These are phyloP conservation scores for Idaea biselata DNA, from an alignment of 2,888 invertebrate species.

Conservation along the genomic window DNA sequence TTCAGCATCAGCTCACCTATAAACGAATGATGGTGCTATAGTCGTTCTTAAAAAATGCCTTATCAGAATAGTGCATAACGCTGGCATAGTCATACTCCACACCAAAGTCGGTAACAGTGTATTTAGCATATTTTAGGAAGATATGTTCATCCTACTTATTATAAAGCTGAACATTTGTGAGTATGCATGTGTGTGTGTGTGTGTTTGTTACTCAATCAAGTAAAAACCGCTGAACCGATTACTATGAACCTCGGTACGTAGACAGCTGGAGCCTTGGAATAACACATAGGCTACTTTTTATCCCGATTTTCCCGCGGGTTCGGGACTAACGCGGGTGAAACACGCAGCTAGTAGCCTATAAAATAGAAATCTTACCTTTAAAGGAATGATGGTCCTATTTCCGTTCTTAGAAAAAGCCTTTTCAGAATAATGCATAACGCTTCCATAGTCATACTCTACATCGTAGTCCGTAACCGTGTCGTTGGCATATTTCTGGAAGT, in stretches of 20 bases:
- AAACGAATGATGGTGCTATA: slow-evolving; percentile 83
- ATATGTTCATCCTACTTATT: slow-evolving; percentile 81
- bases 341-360: too few species aligned
- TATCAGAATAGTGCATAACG: slow-evolving; percentile 86
- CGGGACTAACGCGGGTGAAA: too few species aligned
- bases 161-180: too few species aligned
- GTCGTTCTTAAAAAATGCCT: slow-evolving; percentile 85
- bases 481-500: slow-evolving; percentile 85
- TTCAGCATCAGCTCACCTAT: slow-evolving; percentile 41
- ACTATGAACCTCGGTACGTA: too few species aligned
- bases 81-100: slow-evolving; percentile 86
- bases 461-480: slow-evolving; percentile 84
- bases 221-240: too few species aligned
- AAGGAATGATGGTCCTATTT: slow-evolving; percentile 64
- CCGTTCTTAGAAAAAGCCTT: slow-evolving; percentile 85
- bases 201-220: too few species aligned
- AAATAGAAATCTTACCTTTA: slow-evolving; percentile 16
- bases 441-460: slow-evolving; percentile 85
- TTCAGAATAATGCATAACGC: slow-evolving; percentile 87
- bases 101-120: slow-evolving; percentile 83
- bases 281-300: too few species aligned
- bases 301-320: too few species aligned
- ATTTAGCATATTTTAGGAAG: slow-evolving; percentile 84
- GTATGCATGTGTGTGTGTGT: too few species aligned
- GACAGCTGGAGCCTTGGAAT: too few species aligned